Percentiles rank a stretch among this genome's conserved stretches.
Conservation (phyloP, 2,113 vertebrate species). For the Xenotilapia caudafasciata region DNA sequence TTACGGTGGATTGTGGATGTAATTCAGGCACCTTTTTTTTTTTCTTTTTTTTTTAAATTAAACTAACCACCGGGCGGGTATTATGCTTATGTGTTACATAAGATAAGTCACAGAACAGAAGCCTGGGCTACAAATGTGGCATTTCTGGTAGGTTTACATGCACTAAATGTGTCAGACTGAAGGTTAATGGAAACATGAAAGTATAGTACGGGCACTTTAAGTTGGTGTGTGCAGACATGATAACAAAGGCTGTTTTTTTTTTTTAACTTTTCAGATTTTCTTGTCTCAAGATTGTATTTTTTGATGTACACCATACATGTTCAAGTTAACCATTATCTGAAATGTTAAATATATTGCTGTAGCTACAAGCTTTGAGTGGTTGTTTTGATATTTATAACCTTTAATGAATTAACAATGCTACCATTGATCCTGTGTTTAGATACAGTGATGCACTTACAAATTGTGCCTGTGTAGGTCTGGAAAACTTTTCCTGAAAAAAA, state of each 20-base stretch:
- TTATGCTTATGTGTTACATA: not conserved
- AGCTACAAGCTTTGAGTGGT: not conserved
- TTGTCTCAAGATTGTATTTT: slow-evolving; percentile 32
- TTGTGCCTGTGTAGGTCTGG: not conserved
- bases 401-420: not conserved
- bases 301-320: slow-evolving; percentile 5
- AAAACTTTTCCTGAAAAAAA: not conserved
- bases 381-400: not conserved
- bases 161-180: not conserved
- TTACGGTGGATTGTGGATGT: not conserved
- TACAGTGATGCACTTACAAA: not conserved
- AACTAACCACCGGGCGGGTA: not conserved
- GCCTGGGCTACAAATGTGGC: not conserved
- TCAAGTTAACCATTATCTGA: not conserved
- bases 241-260: slow-evolving; percentile 17
- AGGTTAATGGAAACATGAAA: not conserved
- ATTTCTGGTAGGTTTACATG: not conserved
- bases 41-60: not conserved
- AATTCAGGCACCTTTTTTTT: not conserved
- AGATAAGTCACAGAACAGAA: not conserved
- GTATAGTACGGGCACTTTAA: not conserved
- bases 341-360: slow-evolving; percentile 31
- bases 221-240: not conserved
- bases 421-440: not conserved
- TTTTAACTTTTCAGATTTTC: slow-evolving; percentile 18